Percentiles rank a stretch among this genome's conserved stretches.
Evolutionary conservation across 2,113 vertebrate species (phyloP).

Genomic region (Prinia subflava): DNA sequence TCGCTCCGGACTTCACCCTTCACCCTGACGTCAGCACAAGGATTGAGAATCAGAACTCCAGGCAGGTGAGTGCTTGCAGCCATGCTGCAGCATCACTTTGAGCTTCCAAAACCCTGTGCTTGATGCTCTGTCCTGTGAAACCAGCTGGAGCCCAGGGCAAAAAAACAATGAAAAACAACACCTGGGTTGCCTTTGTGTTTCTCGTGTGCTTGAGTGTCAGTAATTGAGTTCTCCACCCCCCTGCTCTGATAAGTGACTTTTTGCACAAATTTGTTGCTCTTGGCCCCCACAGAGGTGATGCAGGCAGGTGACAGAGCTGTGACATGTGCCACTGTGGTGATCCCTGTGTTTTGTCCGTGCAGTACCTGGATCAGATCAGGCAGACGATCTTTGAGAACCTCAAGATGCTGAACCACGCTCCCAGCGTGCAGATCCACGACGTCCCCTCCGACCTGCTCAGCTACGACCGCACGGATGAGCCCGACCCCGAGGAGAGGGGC

Average conservation of each 20-base stretch:
- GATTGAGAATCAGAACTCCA: conserved; percentile 98
- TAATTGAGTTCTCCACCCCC: background rate
- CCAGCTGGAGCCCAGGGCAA: background rate
- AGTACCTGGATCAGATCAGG: conserved; percentile 98
- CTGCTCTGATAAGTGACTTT: background rate
- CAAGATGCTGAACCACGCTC: conserved; percentile 98
- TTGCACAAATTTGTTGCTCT: background rate
- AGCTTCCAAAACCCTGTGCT: background rate
- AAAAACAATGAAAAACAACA: fast-evolving
- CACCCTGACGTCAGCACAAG: conserved; percentile 98
- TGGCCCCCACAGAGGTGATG: background rate
- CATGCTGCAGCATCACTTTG: fast-evolving
- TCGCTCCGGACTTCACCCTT: conserved; percentile 97
- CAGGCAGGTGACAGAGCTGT: background rate
- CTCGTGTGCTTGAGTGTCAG: background rate
- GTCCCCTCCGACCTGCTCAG: conserved; percentile 93
- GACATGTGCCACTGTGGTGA: background rate
- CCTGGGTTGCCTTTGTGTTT: background rate
- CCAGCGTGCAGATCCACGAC: conserved; percentile 97
- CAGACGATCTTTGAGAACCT: conserved; percentile 97
- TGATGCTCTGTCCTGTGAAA: background rate
- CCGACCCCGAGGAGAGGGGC: conserved; percentile 91
- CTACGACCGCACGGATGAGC: conserved; percentile 92
- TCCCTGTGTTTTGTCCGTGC: background rate
- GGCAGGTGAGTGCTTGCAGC: conserved; percentile 80